Evolutionary conservation across 2,113 vertebrate species (phyloP).

Genomic region (Passer montanus): DNA sequence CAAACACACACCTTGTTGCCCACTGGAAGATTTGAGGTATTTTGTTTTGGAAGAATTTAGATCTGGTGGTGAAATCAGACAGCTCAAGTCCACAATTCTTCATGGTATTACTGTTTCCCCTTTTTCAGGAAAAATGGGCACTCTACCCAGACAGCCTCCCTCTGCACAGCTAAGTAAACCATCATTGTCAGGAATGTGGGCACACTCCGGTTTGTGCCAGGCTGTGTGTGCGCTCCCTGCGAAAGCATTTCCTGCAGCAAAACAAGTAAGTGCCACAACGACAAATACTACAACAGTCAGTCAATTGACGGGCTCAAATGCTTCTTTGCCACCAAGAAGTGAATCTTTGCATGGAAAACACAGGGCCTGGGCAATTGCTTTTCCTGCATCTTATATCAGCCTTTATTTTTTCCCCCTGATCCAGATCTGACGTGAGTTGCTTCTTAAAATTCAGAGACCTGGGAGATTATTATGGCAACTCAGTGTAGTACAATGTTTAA

Average conservation of each 20-base stretch:
- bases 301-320: neutral
- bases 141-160: neutral
- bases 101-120: neutral
- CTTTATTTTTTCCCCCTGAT: neutral
- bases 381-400: neutral
- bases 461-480: neutral
- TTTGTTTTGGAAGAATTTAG: constrained; percentile 56
- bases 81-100: neutral
- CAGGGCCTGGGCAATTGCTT: neutral
- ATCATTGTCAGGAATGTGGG: constrained; percentile 27
- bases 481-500: neutral
- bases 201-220: neutral
- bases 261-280: neutral
- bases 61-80: neutral
- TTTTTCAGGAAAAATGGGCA: neutral
- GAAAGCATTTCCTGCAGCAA: constrained; percentile 44
- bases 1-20: constrained; percentile 12
- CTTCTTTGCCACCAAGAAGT: neutral
- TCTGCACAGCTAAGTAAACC: constrained; percentile 35
- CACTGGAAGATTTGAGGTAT: constrained; percentile 29
- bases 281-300: constrained; percentile 46
- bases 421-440: accelerated
- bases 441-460: neutral
- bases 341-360: neutral
- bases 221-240: constrained; percentile 2